Conservation (phyloP, 2,888 invertebrate genomes). For the Leucania comma region DNA sequence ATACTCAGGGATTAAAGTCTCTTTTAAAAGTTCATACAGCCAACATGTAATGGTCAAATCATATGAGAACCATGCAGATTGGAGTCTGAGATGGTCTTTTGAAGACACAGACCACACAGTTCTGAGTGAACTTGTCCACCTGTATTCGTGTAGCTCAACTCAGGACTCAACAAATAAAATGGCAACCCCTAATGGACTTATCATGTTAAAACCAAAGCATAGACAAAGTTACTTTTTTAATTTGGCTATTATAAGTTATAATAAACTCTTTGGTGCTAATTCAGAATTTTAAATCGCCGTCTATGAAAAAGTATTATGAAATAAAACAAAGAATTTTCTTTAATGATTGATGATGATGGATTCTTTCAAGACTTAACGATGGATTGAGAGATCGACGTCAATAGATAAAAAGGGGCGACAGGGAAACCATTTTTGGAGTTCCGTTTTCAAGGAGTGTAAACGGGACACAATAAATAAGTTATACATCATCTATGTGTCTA, state of each 20-base stretch:
- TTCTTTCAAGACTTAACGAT: constrained; percentile 18
- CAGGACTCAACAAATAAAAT: constrained; percentile 46
- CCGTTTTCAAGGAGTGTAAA: no score
- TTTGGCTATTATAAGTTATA: constrained; percentile 51
- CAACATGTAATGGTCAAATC: no score
- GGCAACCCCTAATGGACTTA: constrained; percentile 59
- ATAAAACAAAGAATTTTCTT: constrained; percentile 32
- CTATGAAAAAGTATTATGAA: constrained; percentile 26
- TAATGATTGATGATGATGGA: constrained; percentile 49
- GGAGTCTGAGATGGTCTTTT: no score
- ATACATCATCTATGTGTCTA: no score
- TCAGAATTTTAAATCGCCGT: constrained; percentile 34
- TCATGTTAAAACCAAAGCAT: constrained; percentile 51
- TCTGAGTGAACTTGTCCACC: no score
- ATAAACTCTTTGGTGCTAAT: constrained; percentile 50
- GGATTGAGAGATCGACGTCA: constrained; percentile 26
- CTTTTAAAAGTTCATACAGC: no score
- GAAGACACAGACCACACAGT: no score
- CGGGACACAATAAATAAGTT: neutral
- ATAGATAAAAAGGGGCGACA: constrained; percentile 14
- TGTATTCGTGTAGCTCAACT: no score
- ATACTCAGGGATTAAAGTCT: no score
- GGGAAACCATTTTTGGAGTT: constrained; percentile 17
- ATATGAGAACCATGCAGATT: no score
- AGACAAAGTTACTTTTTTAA: constrained; percentile 50